Conservation (phyloP, 2,797 vertebrate genomes). For the Linurgus olivaceus region DNA sequence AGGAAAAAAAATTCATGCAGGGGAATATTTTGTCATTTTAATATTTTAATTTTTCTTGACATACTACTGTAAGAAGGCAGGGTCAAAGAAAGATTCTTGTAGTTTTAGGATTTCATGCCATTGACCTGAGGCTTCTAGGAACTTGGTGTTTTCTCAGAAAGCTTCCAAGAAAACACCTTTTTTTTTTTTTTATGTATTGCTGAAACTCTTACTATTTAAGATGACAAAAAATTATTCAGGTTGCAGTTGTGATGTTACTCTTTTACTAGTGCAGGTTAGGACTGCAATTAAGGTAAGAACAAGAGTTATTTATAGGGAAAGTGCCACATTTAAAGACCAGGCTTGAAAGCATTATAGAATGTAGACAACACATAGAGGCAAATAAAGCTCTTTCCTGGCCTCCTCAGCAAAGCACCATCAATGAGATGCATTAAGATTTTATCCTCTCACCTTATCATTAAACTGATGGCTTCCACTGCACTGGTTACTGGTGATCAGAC, state of each 20-base stretch:
- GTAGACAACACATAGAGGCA: not conserved
- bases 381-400: not conserved
- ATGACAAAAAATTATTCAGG: not conserved
- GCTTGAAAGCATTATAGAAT: not conserved
- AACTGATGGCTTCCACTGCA: not conserved
- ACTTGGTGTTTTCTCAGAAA: not conserved
- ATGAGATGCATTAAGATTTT: not conserved
- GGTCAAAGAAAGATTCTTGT: not conserved
- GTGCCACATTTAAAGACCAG: not conserved
- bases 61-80: not conserved
- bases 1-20: not conserved
- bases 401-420: not conserved
- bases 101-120: not conserved
- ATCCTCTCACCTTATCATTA: not conserved
- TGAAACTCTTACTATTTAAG: not conserved
- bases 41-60: not conserved
- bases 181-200: not conserved
- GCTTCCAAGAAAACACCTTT: not conserved
- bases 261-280: not conserved
- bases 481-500: not conserved
- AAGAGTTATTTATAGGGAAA: not conserved
- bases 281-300: not conserved
- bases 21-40: not conserved
- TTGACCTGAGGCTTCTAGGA: not conserved
- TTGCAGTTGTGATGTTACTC: not conserved